Percentiles rank a stretch among this genome's conserved stretches.
Evolutionary conservation across 64 coral and sea anemone genomes (phyloP).

Genomic region (Dendronephthya gigantea): DNA sequence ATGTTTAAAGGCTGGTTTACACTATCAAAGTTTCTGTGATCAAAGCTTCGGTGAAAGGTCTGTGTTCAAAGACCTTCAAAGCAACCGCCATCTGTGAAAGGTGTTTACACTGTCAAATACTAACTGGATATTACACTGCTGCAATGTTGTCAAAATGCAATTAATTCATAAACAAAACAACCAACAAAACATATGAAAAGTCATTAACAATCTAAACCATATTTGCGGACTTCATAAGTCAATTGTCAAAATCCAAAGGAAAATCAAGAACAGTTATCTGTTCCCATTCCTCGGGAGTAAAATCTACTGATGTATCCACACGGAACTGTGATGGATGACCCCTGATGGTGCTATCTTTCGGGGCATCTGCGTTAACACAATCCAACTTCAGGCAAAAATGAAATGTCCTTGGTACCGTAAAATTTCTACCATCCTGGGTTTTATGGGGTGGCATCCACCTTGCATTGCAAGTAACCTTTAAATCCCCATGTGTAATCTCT

Average conservation of each 20-base stretch:
- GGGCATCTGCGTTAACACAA: conserved; percentile 34
- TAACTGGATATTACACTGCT: too few species aligned
- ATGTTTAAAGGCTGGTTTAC: too few species aligned
- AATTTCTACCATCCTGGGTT: conserved; percentile 41
- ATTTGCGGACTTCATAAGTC: not conserved
- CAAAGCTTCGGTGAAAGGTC: too few species aligned
- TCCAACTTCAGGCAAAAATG: conserved; percentile 47
- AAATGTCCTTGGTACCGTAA: conserved; percentile 44
- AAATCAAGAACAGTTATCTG: conserved; percentile 40
- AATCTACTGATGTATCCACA: conserved; percentile 1
- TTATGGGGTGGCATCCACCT: conserved; percentile 46
- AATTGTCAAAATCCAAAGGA: conserved; percentile 14
- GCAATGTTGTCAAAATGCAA: too few species aligned
- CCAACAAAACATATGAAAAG: too few species aligned
- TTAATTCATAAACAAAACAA: too few species aligned
- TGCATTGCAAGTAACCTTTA: conserved; percentile 39
- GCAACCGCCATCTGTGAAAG: too few species aligned
- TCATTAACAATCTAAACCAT: too few species aligned
- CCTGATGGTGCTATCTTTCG: conserved; percentile 27
- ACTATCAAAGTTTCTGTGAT: too few species aligned
- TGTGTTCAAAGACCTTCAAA: too few species aligned
- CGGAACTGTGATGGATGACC: conserved; percentile 1
- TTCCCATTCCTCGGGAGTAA: conserved; percentile 41
- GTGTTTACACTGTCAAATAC: too few species aligned
- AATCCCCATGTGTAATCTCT: conserved; percentile 26